Conservation (phyloP, 2,113 vertebrate genomes). For the Lepisosteus oculatus region DNA sequence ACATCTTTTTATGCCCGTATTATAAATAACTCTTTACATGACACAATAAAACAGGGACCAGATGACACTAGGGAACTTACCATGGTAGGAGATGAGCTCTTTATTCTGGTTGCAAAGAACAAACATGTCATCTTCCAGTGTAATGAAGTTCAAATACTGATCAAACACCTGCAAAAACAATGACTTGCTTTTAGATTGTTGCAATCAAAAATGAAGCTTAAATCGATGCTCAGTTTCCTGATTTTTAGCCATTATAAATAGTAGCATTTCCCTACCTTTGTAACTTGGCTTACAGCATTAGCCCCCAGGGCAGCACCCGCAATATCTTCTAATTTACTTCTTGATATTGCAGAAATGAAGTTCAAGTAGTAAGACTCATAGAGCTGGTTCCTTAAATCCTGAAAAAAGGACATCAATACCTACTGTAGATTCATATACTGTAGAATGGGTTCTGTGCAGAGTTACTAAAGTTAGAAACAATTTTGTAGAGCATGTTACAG, state of each 20-base stretch:
- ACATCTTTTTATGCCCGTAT: too few species aligned
- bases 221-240: not conserved
- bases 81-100: constrained; percentile 92
- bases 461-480: constrained; percentile 13
- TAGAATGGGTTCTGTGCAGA: not conserved
- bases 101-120: constrained; percentile 95
- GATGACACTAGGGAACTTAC: constrained; percentile 56
- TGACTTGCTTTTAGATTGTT: not conserved
- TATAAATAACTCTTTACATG: too few species aligned
- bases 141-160: constrained; percentile 98
- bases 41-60: too few species aligned
- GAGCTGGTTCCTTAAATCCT: constrained; percentile 94
- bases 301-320: constrained; percentile 90
- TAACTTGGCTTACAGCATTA: constrained; percentile 86
- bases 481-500: not conserved
- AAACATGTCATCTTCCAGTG: constrained; percentile 98
- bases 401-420: constrained; percentile 28
- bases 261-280: constrained; percentile 74
- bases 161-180: constrained; percentile 84
- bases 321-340: constrained; percentile 97
- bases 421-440: not conserved
- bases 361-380: constrained; percentile 96
- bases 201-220: not conserved
- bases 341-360: constrained; percentile 97
- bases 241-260: too few species aligned